Evolutionary conservation across 2,113 vertebrate genomes (phyloP).

Genomic region (Delphinapterus leucas): DNA sequence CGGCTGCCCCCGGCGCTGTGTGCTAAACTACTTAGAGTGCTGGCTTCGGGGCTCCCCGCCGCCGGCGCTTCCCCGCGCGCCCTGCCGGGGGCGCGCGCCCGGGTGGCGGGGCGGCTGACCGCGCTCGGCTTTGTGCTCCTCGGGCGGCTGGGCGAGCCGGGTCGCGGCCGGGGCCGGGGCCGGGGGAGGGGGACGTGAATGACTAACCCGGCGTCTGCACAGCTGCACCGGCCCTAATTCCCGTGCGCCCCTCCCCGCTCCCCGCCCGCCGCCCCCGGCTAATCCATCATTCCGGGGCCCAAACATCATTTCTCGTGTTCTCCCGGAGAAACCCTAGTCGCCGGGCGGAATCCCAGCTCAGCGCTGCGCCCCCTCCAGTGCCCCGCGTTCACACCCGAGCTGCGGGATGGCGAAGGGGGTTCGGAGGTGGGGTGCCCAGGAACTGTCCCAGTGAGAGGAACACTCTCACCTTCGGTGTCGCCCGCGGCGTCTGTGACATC

Average conservation of each 20-base stretch:
- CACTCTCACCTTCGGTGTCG: neutral
- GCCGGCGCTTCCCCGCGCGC: constrained; percentile 13
- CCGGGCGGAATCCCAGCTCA: neutral
- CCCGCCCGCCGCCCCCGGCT: constrained; percentile 25
- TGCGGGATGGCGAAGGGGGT: neutral
- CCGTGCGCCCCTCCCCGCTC: constrained; percentile 8
- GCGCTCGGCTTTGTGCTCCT: constrained; percentile 59
- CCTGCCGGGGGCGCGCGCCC: constrained; percentile 63
- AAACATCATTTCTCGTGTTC: constrained; percentile 73
- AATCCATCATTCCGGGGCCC: constrained; percentile 55
- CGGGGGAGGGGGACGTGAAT: neutral
- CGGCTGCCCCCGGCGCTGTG: neutral
- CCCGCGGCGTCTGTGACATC: neutral
- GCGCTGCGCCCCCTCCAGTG: constrained; percentile 3
- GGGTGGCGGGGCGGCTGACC: neutral
- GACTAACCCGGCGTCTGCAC: constrained; percentile 20
- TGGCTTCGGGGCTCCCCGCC: neutral
- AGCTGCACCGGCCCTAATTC: constrained; percentile 30
- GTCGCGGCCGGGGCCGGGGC: constrained; percentile 34
- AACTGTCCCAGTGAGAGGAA: neutral
- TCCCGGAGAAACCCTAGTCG: constrained; percentile 48
- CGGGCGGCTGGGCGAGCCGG: neutral
- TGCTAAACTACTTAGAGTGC: neutral
- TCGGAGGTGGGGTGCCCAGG: neutral
- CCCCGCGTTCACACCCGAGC: neutral